Conservation (phyloP, 2,797 vertebrate genomes). For the Margarornis squamiger region DNA sequence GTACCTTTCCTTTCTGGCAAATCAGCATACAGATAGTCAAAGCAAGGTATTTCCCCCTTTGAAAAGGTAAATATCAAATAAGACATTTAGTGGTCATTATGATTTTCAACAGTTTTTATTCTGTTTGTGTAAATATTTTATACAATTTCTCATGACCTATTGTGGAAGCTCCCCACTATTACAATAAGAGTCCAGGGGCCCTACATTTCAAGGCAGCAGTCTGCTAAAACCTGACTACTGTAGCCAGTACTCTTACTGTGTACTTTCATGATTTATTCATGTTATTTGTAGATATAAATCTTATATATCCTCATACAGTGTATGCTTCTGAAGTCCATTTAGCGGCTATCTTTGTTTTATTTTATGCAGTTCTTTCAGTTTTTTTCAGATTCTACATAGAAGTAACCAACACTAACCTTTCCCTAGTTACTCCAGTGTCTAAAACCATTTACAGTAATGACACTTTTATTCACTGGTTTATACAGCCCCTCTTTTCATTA, state of each 20-base stretch:
- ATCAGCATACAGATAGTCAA: neutral
- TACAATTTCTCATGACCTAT: neutral
- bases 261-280: neutral
- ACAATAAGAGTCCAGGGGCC: neutral
- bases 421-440: neutral
- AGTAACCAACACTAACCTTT: neutral
- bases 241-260: neutral
- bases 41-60: neutral
- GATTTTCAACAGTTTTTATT: neutral
- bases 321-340: neutral
- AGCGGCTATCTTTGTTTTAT: neutral
- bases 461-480: neutral
- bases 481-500: neutral
- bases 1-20: neutral
- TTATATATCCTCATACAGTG: neutral
- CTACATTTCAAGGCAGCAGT: neutral
- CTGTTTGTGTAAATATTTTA: neutral
- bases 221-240: neutral
- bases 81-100: neutral
- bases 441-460: neutral
- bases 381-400: neutral
- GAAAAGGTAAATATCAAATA: neutral
- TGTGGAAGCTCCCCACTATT: neutral
- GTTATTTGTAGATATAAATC: neutral
- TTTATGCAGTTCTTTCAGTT: neutral